Base-by-base conservation (phyloP, 2,888 invertebrate genomes). In the Troides helena region DNA sequence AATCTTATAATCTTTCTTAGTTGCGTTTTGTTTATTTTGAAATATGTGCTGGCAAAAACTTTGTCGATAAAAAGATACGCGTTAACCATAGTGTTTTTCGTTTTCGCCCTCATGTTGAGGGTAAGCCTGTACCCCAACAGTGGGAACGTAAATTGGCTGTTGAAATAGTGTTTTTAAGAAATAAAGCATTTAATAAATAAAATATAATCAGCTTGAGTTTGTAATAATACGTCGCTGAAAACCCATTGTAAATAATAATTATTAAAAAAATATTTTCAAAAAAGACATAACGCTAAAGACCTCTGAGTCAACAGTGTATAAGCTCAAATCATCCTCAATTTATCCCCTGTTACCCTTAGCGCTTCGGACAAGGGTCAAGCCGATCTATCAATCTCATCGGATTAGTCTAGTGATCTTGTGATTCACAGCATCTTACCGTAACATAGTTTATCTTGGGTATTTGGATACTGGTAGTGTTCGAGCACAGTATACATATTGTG, bases 351-450 rank as follows among this genome's bases (percentile, higher is more conserved):
- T 65, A 69, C 43, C 60, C 69, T 21, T 61, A 43, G 18, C 30
- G n/a, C 39, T 39, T 50, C 53, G 43, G 59, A 64, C 59, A 30
- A 68, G 64, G 69, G 69, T 65, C 60, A 39, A 23, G n/a, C 36
- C 53, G 56, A 69, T 65, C 69, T 43, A 69, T 69, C 65, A 69
- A 65, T 65, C 61, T 61, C 65, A 65, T 65, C 53, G 65, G 65
- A 69, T 69, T 65, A 69, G 53, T 18, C 39, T 14, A 21, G 64
- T 69, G 53, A 69, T 61, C 65, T 60, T 56, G 43, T 60, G 63
- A 68, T 63, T 63, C 63, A 68, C 63, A 59, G 53, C 63, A 36
- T 63, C 68, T 68, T 68, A 68, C n/a, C 39, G 58, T 62, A 57
- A 61, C 36, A 30, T 56, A 62, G 56, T 67, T 67, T 62, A 67